These are phyloP conservation scores for Hybos culiciformis DNA, from an alignment of 2,888 invertebrate species.

Conservation along the genomic window DNA sequence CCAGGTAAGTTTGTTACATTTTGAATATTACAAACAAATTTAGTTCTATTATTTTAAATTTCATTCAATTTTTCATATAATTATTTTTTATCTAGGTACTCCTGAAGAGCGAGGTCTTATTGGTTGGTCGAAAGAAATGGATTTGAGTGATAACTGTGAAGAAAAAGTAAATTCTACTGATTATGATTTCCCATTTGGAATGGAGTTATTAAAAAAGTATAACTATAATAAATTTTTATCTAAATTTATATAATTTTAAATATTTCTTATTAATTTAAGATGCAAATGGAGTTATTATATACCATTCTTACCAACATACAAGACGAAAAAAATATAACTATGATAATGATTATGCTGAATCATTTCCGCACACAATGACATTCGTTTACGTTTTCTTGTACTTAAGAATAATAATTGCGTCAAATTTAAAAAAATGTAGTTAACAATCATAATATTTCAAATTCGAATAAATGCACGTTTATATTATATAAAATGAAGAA, in stretches of 20 bases:
- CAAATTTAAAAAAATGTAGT: too few species aligned
- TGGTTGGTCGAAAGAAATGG: constrained; percentile 60
- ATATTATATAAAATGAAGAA: too few species aligned
- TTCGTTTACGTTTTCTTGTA: too few species aligned
- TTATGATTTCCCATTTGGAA: constrained; percentile 60
- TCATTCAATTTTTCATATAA: not conserved
- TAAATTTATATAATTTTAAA: not conserved
- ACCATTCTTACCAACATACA: constrained; percentile 59
- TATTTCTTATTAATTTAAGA: constrained; percentile 27
- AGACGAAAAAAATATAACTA: constrained; percentile 23
- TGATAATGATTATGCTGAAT: too few species aligned
- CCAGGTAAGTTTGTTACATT: constrained; percentile 50
- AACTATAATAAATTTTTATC: not conserved
- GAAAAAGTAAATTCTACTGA: constrained; percentile 39
- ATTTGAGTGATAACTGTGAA: constrained; percentile 37
- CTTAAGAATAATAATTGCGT: too few species aligned
- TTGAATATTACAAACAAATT: too few species aligned
- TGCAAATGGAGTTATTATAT: constrained; percentile 54
- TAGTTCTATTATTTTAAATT: not conserved
- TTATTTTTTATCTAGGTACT: constrained; percentile 40
- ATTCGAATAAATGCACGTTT: too few species aligned
- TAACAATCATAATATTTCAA: too few species aligned
- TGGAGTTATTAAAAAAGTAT: constrained; percentile 47
- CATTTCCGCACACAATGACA: too few species aligned
- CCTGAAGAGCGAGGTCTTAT: constrained; percentile 59